Evolutionary conservation across 2,113 vertebrate species (phyloP), one percentile per base, ranked within the genome.

Genomic region (Chloroceryle aenea): DNA sequence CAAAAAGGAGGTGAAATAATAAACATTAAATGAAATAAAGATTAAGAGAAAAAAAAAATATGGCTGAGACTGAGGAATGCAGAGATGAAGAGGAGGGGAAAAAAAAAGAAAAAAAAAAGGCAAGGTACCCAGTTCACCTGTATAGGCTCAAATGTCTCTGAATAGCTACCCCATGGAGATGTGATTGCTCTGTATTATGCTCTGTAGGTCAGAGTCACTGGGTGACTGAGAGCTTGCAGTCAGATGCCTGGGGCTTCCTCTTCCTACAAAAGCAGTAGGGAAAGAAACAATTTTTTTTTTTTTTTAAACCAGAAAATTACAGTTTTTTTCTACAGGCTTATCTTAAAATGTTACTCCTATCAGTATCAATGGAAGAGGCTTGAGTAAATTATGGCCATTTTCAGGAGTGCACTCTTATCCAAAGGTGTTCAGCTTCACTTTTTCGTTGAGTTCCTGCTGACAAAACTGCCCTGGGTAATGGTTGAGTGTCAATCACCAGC

Each of bases 351-450:
- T 96, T 95, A 95, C 85, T 93, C 81, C 90, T 95, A 95, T 92
- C 88, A 85, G 87, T 95, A 97, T 90, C 85, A 81, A 78, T 81
- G 85, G 79, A 92, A 95, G 94, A 96, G 89, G 72, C 93, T 89
- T 92, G 87, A 94, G 95, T 93, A 96, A 97, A 97, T 96, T 95
- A 97, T 94, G 96, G 94, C 84, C 95, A 96, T 96, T 97, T 97
- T 90, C 90, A 93, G 90, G 85, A 94, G 79, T 83, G 92, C 71
- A 90, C 87, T 87, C 90, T 96, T 97, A 94, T 89, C 95, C 90
- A 93, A 84, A 96, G 92, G 72, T 91, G 89, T 91, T 96, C 83
- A 45, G 96, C 87, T 94, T 97, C 76, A 50, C 92, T 91, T 96
- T 94, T 93, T 94, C 19, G 38, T 43, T 74, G 90, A 87, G 92